These are phyloP conservation scores for Rutilus rutilus DNA, from an alignment of 2,113 vertebrate species.

Conservation along the genomic window DNA sequence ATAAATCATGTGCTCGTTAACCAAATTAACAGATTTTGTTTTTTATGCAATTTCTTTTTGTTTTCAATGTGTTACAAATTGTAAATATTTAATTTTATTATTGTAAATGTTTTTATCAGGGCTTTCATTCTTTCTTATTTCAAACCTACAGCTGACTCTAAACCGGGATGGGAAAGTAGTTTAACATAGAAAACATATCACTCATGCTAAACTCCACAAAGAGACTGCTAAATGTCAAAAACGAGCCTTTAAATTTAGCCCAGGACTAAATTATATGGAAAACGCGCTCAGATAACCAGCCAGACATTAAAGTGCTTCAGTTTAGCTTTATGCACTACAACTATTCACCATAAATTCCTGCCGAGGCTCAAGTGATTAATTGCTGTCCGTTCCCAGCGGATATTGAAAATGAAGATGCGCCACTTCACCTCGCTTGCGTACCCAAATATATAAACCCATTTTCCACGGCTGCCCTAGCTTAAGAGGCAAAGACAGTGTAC, in stretches of 20 bases:
- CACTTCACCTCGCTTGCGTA: neutral
- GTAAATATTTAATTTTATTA: neutral
- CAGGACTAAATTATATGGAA: neutral
- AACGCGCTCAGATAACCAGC: neutral
- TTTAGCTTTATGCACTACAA: neutral
- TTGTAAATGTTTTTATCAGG: neutral
- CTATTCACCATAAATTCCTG: conserved; percentile 7
- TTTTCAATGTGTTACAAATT: neutral
- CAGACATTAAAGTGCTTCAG: conserved; percentile 16
- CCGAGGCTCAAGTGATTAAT: conserved; percentile 2
- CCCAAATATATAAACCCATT: conserved; percentile 33
- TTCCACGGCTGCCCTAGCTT: neutral
- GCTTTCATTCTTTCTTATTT: neutral
- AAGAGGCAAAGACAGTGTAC: neutral
- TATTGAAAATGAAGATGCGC: conserved; percentile 5
- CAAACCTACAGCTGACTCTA: neutral
- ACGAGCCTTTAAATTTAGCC: neutral
- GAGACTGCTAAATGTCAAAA: neutral
- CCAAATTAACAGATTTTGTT: no score
- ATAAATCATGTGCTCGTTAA: no score
- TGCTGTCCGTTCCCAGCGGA: conserved; percentile 27
- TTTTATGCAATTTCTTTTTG: neutral
- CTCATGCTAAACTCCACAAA: neutral
- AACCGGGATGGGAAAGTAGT: neutral
- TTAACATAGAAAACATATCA: neutral